A percentile compares a stretch with the other conserved stretches of the same genome.
Conservation (phyloP, 2,888 invertebrate genomes). For the Trypoxylon attenuatum region DNA sequence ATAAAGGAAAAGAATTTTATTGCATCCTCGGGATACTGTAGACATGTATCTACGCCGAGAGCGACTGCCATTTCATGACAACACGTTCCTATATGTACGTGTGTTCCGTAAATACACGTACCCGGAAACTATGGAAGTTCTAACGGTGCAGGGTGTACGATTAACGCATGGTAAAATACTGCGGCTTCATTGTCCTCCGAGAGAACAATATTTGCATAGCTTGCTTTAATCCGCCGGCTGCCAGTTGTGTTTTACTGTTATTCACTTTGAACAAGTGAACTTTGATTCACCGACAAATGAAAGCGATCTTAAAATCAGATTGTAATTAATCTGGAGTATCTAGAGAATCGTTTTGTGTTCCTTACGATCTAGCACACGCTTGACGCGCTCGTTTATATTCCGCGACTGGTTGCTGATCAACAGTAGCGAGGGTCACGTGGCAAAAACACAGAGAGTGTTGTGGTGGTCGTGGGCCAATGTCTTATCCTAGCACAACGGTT, state of each 20-base stretch:
- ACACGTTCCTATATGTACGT: slow-evolving; percentile 70
- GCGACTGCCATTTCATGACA: background rate
- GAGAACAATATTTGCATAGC: background rate
- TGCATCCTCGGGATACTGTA: background rate
- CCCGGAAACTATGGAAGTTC: background rate
- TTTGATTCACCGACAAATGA: too few relatives aligned
- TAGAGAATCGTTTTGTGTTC: too few relatives aligned
- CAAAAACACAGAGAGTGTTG: slow-evolving; percentile 17
- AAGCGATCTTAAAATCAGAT: too few relatives aligned
- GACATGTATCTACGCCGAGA: too few relatives aligned
- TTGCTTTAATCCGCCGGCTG: too few relatives aligned
- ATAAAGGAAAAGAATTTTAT: background rate
- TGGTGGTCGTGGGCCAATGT: background rate
- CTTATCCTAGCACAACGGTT: slow-evolving; percentile 14
- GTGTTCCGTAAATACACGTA: slow-evolving; percentile 71
- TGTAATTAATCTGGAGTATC: too few relatives aligned
- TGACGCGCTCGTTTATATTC: background rate
- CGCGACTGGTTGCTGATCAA: background rate
- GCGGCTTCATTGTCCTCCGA: background rate
- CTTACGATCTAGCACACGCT: too few relatives aligned
- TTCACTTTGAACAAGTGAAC: too few relatives aligned
- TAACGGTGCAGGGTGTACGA: background rate
- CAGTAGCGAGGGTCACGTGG: slow-evolving; percentile 17
- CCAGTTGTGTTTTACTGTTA: too few relatives aligned
- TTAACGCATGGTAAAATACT: background rate